Percentiles rank a stretch among this genome's conserved stretches.
Evolutionary conservation across 2,113 vertebrate genomes (phyloP).

Genomic region (Oncorhynchus clarkii): DNA sequence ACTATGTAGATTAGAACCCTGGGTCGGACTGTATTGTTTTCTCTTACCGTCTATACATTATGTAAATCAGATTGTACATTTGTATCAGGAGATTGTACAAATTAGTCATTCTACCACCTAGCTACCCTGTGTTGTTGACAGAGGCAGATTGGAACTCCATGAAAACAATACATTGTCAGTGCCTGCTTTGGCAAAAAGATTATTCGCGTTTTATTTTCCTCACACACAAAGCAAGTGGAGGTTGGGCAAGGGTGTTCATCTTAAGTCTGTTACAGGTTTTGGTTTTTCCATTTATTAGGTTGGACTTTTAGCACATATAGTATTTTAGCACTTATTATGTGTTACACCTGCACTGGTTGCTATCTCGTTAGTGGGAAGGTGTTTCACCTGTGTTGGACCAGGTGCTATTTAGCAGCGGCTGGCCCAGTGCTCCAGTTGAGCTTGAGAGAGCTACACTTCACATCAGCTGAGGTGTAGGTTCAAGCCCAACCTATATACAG

Average conservation of each 20-base stretch:
- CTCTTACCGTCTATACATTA: slow-evolving; percentile 45
- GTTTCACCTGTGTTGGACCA: too few relatives aligned
- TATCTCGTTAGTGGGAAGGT: too few relatives aligned
- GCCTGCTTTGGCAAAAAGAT: neutral
- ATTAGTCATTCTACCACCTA: slow-evolving; percentile 3
- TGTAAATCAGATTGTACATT: slow-evolving; percentile 41
- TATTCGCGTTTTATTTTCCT: neutral
- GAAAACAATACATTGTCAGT: neutral
- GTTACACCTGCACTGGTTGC: too few relatives aligned
- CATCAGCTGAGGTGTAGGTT: neutral
- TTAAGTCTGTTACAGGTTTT: neutral
- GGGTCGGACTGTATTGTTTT: slow-evolving; percentile 54
- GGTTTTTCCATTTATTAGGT: too few relatives aligned
- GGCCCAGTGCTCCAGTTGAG: too few relatives aligned
- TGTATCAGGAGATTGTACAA: slow-evolving; percentile 20
- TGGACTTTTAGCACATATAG: too few relatives aligned
- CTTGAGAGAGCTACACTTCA: neutral
- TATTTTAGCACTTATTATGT: too few relatives aligned
- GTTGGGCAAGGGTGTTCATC: too few relatives aligned
- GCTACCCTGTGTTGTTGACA: neutral
- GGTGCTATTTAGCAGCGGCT: too few relatives aligned
- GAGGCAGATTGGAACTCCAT: slow-evolving; percentile 1
- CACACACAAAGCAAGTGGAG: neutral
- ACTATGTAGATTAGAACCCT: slow-evolving; percentile 74
- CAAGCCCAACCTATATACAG: neutral